Conservation (phyloP, 2,888 invertebrate genomes). For the Dicyrtoma fusca region DNA sequence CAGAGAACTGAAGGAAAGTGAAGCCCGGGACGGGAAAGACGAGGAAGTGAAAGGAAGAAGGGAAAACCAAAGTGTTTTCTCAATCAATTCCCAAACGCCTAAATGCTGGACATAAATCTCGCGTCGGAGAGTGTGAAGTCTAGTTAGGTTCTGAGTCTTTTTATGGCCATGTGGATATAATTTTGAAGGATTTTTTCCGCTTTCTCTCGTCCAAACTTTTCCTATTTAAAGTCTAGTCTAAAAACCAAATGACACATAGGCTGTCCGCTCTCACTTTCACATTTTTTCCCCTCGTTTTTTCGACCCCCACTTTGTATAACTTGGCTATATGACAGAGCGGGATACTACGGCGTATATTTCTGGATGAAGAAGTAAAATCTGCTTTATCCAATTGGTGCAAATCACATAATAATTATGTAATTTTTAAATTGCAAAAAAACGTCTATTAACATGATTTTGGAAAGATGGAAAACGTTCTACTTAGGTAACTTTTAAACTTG, state of each 20-base stretch:
- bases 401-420: no score
- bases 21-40: neutral
- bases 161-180: conserved; percentile 46
- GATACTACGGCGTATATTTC: no score
- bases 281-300: neutral
- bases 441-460: no score
- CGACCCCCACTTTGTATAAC: neutral
- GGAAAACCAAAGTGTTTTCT: conserved; percentile 47
- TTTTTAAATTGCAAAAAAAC: no score
- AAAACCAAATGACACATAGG: conserved; percentile 44
- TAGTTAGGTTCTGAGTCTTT: conserved; percentile 37
- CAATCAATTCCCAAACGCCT: conserved; percentile 50
- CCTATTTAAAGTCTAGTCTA: conserved; percentile 43
- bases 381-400: no score
- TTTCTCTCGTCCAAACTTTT: conserved; percentile 40
- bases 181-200: conserved; percentile 45
- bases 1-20: no score
- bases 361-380: no score
- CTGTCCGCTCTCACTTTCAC: conserved; percentile 14
- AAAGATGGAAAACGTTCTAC: no score
- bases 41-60: neutral
- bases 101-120: conserved; percentile 52
- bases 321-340: no score
- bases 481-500: no score
- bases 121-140: conserved; percentile 30